A percentile compares a stretch with the other conserved stretches of the same genome.
Evolutionary conservation across 2,113 vertebrate genomes (phyloP).

Genomic region (Procavia capensis): DNA sequence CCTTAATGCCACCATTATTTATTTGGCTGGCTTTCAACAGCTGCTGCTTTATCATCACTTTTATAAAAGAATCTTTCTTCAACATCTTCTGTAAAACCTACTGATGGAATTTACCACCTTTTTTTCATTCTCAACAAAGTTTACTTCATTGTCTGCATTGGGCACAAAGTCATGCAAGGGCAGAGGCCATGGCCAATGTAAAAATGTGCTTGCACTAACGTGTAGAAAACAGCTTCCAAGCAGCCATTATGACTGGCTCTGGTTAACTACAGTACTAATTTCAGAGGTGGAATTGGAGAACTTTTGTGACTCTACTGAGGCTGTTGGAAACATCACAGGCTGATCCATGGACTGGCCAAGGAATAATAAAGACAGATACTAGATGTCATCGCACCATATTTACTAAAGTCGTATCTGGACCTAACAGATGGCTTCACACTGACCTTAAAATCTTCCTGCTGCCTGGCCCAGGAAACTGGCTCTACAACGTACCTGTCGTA

Average conservation of each 20-base stretch:
- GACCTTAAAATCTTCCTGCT: neutral
- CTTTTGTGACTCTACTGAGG: fast-evolving
- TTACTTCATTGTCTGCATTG: neutral
- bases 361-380: neutral
- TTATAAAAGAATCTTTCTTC: neutral
- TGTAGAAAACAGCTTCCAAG: neutral
- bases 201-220: neutral
- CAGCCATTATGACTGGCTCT: neutral
- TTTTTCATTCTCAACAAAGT: neutral
- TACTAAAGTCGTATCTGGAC: neutral
- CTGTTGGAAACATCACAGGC: neutral
- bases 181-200: neutral
- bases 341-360: neutral
- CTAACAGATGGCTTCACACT: neutral
- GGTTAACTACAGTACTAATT: neutral
- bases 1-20: neutral
- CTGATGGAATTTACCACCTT: neutral
- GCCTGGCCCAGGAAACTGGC: neutral
- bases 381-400: neutral
- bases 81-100: neutral
- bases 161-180: neutral
- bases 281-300: neutral
- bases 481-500: neutral
- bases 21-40: neutral
- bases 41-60: neutral